Conservation (phyloP, 2,797 vertebrate species). For the Eupleurogrammus muticus region DNA sequence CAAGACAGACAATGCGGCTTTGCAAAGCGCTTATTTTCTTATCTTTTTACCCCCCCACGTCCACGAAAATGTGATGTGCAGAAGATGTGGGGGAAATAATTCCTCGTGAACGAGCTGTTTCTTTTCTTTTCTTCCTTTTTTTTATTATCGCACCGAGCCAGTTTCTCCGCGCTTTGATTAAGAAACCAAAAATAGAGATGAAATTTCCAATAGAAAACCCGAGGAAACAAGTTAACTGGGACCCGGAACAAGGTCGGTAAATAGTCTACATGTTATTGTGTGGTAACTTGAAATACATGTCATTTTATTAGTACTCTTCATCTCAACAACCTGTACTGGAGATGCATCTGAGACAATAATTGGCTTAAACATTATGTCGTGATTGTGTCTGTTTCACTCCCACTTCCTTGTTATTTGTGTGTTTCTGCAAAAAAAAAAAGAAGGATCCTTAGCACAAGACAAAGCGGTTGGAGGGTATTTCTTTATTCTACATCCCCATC, state of each 20-base stretch:
- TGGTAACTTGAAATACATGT: constrained; percentile 7
- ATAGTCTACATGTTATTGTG: constrained; percentile 26
- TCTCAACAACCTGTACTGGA: constrained; percentile 16
- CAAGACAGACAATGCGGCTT: constrained; percentile 73
- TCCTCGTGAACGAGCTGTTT: constrained; percentile 67
- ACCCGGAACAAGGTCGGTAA: constrained; percentile 94
- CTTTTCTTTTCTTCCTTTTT: constrained; percentile 67
- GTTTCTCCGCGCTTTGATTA: constrained; percentile 46
- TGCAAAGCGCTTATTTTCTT: constrained; percentile 45
- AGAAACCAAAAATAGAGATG: constrained; percentile 89
- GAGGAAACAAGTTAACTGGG: constrained; percentile 98
- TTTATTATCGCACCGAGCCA: constrained; percentile 63
- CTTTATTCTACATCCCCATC: constrained; percentile 51
- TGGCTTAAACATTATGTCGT: not conserved
- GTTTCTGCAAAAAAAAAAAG: constrained; percentile 11
- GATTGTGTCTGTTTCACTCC: not conserved
- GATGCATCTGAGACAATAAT: constrained; percentile 25
- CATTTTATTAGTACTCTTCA: constrained; percentile 5
- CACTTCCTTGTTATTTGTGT: not conserved
- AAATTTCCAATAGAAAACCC: constrained; percentile 99
- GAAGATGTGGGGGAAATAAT: constrained; percentile 64
- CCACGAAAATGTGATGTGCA: constrained; percentile 56
- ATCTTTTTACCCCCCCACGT: constrained; percentile 57
- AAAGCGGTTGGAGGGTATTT: constrained; percentile 32
- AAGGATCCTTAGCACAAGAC: constrained; percentile 2